A percentile compares a stretch with the other conserved stretches of the same genome.
Evolutionary conservation across 2,113 vertebrate species (phyloP).

Genomic region (Albula goreensis): DNA sequence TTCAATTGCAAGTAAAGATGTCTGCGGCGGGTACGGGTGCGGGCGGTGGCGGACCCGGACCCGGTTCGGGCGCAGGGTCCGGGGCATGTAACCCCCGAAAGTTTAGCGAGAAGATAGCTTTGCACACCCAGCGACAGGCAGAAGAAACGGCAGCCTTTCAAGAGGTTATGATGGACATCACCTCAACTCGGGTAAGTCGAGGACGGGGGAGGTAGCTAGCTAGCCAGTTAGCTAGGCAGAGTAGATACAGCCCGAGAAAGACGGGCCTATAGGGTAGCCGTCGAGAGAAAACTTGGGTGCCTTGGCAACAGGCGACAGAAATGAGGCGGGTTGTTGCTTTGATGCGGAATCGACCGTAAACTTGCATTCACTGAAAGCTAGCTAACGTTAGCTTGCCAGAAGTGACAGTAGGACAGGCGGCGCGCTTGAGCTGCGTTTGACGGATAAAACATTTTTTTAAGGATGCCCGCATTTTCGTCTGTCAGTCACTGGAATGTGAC

Average conservation of each 20-base stretch:
- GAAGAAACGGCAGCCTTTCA: constrained; percentile 83
- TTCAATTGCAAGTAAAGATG: constrained; percentile 59
- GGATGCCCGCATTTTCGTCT: background rate
- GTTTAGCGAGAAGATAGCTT: constrained; percentile 81
- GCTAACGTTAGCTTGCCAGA: background rate
- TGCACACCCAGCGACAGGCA: constrained; percentile 79
- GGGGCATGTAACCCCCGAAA: constrained; percentile 76
- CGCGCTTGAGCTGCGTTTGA: background rate
- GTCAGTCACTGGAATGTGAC: background rate
- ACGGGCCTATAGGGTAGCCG: background rate
- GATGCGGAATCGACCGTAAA: background rate
- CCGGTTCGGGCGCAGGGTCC: constrained; percentile 48
- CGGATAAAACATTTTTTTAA: background rate
- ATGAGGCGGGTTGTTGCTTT: background rate
- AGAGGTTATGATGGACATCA: constrained; percentile 83
- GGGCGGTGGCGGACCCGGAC: constrained; percentile 61
- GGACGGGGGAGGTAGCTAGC: constrained; percentile 14
- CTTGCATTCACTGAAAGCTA: background rate
- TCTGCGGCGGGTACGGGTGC: constrained; percentile 65
- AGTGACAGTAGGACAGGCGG: background rate
- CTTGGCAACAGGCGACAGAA: background rate
- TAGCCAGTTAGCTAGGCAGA: background rate
- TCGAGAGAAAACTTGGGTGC: constrained; percentile 4
- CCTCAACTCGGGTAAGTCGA: constrained; percentile 74
- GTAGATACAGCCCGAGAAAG: background rate